These are phyloP conservation scores for Acanthiza pusilla DNA, from an alignment of 2,797 vertebrate genomes.

Conservation along the genomic window DNA sequence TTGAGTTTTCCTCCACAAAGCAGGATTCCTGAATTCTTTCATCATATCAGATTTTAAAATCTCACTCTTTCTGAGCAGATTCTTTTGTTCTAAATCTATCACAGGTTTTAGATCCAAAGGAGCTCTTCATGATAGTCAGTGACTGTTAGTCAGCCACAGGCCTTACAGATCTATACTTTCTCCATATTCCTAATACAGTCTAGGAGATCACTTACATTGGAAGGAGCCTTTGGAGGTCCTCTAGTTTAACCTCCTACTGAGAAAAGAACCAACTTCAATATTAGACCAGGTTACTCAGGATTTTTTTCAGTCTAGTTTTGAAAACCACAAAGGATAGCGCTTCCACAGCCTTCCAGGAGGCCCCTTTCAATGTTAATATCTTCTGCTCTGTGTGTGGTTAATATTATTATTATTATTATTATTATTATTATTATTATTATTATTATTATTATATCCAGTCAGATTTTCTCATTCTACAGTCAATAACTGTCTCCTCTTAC, in stretches of 20 bases:
- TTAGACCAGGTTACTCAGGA: background rate
- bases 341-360: background rate
- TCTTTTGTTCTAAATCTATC: background rate
- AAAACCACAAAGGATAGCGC: background rate
- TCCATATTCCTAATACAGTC: background rate
- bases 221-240: background rate
- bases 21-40: background rate
- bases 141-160: background rate
- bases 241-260: background rate
- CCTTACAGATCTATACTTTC: background rate
- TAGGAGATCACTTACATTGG: background rate
- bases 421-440: background rate
- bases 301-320: background rate
- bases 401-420: background rate
- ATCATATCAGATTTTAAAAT: background rate
- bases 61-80: background rate
- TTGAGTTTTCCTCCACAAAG: background rate
- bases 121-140: background rate
- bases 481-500: background rate
- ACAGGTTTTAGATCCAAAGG: background rate
- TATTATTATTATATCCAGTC: background rate
- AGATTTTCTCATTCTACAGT: background rate
- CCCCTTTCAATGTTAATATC: background rate
- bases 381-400: background rate
- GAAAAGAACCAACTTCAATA: background rate